Evolutionary conservation across 2,888 invertebrate genomes (phyloP).

Genomic region (Drepanosiphum platanoidis): DNA sequence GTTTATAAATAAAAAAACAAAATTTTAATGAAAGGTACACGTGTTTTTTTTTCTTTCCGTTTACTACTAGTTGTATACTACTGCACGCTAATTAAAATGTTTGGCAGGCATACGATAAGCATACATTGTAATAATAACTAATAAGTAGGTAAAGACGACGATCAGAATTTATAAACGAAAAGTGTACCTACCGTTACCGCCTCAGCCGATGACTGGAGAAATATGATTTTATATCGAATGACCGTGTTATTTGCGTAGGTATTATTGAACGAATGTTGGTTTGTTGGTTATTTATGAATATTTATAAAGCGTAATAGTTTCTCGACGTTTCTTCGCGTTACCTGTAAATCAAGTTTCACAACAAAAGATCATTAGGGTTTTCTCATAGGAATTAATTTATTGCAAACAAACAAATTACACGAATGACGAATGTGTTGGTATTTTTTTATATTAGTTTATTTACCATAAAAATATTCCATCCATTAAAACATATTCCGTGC

Average conservation of each 20-base stretch:
- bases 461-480: slow-evolving; percentile 21
- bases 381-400: background rate
- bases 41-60: too few relatives aligned
- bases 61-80: background rate
- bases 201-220: too few relatives aligned
- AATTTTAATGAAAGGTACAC: background rate
- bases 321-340: too few relatives aligned
- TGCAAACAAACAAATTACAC: background rate
- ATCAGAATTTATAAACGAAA: too few relatives aligned
- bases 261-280: too few relatives aligned
- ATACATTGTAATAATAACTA: background rate
- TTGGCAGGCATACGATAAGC: background rate
- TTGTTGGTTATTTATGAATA: too few relatives aligned
- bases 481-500: slow-evolving; percentile 50
- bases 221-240: too few relatives aligned
- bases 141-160: background rate
- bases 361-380: too few relatives aligned
- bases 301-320: too few relatives aligned
- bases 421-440: background rate
- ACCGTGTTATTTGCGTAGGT: too few relatives aligned
- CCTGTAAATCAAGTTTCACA: too few relatives aligned
- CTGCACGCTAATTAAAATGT: background rate
- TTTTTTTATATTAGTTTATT: slow-evolving; percentile 44
- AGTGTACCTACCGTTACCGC: too few relatives aligned
- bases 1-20: background rate